Percentiles rank a stretch among this genome's conserved stretches.
Evolutionary conservation across 23 tunicate genomes (phyloP).

Genomic region (Diplosoma virens): DNA sequence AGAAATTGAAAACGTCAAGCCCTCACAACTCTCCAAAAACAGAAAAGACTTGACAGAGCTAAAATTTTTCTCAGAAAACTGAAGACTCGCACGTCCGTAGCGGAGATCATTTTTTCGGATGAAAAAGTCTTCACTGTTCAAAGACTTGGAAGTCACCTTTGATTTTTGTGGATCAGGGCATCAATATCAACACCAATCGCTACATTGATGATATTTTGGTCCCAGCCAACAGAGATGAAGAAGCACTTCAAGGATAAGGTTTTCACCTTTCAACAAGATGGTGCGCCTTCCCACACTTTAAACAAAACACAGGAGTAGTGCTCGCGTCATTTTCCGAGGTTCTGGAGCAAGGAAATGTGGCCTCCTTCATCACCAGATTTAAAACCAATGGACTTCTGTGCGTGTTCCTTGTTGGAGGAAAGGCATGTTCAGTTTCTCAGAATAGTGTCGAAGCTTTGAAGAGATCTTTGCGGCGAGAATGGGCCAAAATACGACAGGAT

Average conservation of each 20-base stretch:
- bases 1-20: background rate
- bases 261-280: too few species aligned
- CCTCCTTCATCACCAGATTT: too few species aligned
- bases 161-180: background rate
- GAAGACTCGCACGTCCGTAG: background rate
- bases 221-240: background rate
- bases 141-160: background rate
- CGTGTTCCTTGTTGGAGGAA: too few species aligned
- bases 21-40: background rate
- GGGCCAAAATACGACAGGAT: background rate
- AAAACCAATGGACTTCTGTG: too few species aligned
- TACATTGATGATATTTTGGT: too few species aligned
- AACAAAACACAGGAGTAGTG: background rate
- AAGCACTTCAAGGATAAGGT: background rate
- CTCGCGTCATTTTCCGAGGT: background rate
- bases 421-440: background rate
- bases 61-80: background rate
- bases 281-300: too few species aligned
- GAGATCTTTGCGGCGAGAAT: background rate
- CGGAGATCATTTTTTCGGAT: background rate
- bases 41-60: background rate
- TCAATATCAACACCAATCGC: background rate
- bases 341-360: background rate
- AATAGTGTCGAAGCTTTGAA: background rate
- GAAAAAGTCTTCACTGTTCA: too few species aligned